Evolutionary conservation across 2,113 vertebrate genomes (phyloP).

Genomic region (Pelusios castaneus): DNA sequence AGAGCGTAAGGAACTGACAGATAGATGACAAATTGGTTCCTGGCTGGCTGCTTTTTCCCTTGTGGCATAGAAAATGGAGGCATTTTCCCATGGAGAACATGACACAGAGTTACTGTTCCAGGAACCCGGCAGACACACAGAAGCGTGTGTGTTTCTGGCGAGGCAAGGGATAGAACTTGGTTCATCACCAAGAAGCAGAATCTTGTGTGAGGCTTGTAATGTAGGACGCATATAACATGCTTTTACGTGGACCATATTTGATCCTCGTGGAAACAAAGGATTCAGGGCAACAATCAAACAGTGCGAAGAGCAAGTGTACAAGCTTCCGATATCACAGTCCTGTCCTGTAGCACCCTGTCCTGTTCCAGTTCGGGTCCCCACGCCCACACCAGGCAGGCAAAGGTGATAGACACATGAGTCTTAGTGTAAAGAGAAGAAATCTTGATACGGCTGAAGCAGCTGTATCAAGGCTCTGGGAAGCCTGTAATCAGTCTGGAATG

Average conservation of each 20-base stretch:
- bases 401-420: not conserved
- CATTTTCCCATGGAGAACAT: not conserved
- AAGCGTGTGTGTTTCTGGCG: not conserved
- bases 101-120: not conserved
- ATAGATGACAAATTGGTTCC: not conserved
- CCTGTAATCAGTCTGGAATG: not conserved
- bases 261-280: not conserved
- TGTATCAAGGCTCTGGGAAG: not conserved
- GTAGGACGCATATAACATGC: rapidly evolving
- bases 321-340: not conserved
- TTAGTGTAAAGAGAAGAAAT: not conserved
- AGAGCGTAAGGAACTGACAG: not conserved
- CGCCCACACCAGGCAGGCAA: not conserved
- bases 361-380: not conserved
- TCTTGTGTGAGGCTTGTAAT: rapidly evolving
- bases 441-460: too few relatives aligned
- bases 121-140: not conserved
- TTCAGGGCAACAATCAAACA: not conserved
- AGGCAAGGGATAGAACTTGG: not conserved
- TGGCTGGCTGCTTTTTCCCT: not conserved
- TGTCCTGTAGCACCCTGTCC: too few relatives aligned
- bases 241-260: not conserved
- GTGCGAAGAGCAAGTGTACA: rapidly evolving
- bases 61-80: not conserved
- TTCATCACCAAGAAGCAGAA: not conserved